These are phyloP conservation scores for Orycteropus afer DNA, from an alignment of 2,113 vertebrate species.

Conservation along the genomic window DNA sequence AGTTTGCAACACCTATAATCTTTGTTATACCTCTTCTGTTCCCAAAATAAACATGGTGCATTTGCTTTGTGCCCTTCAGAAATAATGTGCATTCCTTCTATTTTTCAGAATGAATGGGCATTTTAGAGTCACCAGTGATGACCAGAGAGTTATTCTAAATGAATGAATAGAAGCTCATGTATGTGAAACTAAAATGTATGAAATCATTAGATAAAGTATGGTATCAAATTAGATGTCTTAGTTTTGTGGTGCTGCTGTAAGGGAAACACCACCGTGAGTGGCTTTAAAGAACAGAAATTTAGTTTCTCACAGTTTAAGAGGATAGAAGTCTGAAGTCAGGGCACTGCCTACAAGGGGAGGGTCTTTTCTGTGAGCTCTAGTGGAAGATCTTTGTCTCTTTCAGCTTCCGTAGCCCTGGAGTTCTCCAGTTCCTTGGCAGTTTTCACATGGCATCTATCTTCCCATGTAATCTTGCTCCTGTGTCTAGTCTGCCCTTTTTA, in stretches of 20 bases:
- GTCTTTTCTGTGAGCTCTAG: neutral
- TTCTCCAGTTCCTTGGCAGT: neutral
- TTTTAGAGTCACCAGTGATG: slow-evolving; percentile 34
- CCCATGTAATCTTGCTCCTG: neutral
- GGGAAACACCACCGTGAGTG: neutral
- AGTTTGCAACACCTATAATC: neutral
- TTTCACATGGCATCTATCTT: neutral
- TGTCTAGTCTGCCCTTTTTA: neutral
- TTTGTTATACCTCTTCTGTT: slow-evolving; percentile 34
- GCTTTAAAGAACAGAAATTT: neutral
- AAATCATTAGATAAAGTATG: neutral
- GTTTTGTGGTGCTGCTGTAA: neutral
- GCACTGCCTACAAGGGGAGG: neutral
- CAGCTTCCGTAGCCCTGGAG: neutral
- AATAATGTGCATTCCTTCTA: neutral
- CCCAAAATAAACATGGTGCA: slow-evolving; percentile 12
- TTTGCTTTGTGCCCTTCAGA: neutral
- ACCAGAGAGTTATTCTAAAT: slow-evolving; percentile 32
- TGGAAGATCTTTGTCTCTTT: neutral
- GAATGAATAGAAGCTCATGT: slow-evolving; percentile 12
- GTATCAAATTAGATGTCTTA: neutral
- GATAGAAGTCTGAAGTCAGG: neutral
- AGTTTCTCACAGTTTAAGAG: neutral
- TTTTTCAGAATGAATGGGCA: slow-evolving; percentile 37
- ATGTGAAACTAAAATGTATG: neutral